Percentiles rank a stretch among this genome's conserved stretches.
Conservation (phyloP, 2,888 invertebrate genomes). For the Epinotia brunnichana region DNA sequence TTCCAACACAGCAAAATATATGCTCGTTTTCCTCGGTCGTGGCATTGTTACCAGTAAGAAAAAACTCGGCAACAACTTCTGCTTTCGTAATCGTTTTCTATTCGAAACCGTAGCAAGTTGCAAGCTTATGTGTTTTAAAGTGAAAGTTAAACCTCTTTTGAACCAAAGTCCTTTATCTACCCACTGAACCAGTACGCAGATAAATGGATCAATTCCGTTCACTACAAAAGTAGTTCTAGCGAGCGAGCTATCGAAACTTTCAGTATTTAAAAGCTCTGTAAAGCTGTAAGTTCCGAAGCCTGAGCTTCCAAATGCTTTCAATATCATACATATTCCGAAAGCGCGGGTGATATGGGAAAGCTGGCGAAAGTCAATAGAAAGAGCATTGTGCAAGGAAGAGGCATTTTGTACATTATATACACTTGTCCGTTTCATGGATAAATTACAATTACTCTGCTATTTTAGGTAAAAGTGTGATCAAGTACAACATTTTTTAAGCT, state of each 20-base stretch:
- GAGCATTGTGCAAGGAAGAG: not conserved
- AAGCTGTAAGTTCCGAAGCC: constrained; percentile 26
- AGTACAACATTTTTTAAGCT: not conserved
- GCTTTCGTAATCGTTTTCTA: too few species aligned
- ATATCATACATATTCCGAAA: constrained; percentile 30
- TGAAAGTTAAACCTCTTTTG: constrained; percentile 2
- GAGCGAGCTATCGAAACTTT: constrained; percentile 34
- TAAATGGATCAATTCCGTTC: constrained; percentile 30
- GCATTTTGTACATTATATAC: constrained; percentile 12
- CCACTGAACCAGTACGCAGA: not conserved
- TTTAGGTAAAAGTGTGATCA: not conserved
- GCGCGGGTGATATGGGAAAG: constrained; percentile 2
- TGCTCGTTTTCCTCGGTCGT: too few species aligned
- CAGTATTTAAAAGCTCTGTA: constrained; percentile 32
- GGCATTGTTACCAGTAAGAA: too few species aligned
- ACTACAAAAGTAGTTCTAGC: constrained; percentile 28
- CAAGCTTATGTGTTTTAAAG: not conserved
- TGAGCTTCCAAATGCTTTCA: constrained; percentile 18
- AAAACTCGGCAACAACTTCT: too few species aligned
- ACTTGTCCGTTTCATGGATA: constrained; percentile 4
- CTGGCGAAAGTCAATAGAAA: constrained; percentile 10
- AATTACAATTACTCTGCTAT: not conserved
- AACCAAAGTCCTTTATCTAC: not conserved
- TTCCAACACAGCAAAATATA: too few species aligned
- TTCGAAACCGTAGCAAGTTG: not conserved